These are phyloP conservation scores for Garra rufa DNA, from an alignment of 2,113 vertebrate genomes.

Conservation along the genomic window DNA sequence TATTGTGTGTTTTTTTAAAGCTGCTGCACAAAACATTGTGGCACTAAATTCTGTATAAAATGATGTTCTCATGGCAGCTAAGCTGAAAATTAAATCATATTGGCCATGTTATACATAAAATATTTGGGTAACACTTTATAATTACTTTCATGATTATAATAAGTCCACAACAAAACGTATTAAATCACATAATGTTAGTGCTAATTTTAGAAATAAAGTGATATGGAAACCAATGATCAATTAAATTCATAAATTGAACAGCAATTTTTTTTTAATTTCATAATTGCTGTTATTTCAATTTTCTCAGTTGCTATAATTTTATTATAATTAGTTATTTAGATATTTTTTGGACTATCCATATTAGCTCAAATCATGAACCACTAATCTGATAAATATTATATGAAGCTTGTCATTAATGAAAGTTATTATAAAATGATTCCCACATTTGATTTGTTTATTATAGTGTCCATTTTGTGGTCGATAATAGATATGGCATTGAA, in stretches of 20 bases:
- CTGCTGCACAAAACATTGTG: neutral
- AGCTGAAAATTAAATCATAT: neutral
- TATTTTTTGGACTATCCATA: neutral
- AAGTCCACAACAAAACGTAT: neutral
- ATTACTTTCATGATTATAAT: neutral
- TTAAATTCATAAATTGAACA: neutral
- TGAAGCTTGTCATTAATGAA: neutral
- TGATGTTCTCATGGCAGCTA: slow-evolving; percentile 4
- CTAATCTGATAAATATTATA: neutral
- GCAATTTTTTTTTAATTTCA: neutral
- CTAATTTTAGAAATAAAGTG: neutral
- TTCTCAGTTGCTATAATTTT: neutral
- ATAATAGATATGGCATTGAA: neutral
- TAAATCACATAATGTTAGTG: neutral
- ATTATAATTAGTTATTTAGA: no score
- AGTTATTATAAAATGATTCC: neutral
- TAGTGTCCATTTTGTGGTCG: neutral
- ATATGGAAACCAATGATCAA: neutral
- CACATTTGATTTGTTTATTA: neutral
- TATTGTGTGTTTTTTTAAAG: neutral
- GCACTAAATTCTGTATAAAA: slow-evolving; percentile 12
- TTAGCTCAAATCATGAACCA: neutral
- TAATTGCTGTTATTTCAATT: neutral
- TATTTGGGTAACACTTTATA: neutral
- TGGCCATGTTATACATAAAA: neutral